Evolutionary conservation across 2,888 invertebrate genomes (phyloP).

Genomic region (Gonocerus acuteangulatus): DNA sequence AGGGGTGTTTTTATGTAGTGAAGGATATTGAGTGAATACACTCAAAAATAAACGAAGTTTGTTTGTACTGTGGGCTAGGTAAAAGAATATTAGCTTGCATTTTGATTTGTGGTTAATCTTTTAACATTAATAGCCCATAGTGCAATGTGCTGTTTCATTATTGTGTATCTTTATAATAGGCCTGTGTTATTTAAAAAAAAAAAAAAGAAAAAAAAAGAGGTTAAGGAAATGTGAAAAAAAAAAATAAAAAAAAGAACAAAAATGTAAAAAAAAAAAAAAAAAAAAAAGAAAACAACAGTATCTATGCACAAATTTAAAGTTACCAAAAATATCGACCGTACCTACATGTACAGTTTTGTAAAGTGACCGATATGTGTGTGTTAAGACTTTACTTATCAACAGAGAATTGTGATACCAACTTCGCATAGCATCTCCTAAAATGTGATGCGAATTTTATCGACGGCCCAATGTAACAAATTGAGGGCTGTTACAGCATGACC

Average conservation of each 20-base stretch:
- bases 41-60: constrained; percentile 21
- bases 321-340: constrained; percentile 32
- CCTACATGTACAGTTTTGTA: constrained; percentile 36
- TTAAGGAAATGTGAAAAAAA: constrained; percentile 21
- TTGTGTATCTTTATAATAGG: constrained; percentile 31
- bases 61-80: constrained; percentile 25
- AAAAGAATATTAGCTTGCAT: constrained; percentile 30
- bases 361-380: constrained; percentile 31
- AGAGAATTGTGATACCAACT: constrained; percentile 24
- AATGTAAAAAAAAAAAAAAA: constrained; percentile 5
- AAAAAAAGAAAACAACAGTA: constrained; percentile 28
- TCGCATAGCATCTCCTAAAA: constrained; percentile 21
- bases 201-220: constrained; percentile 11
- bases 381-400: constrained; percentile 19
- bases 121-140: constrained; percentile 30
- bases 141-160: constrained; percentile 31
- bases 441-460: constrained; percentile 15
- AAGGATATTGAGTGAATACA: constrained; percentile 10
- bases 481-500: constrained; percentile 21
- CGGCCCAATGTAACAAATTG: constrained; percentile 5
- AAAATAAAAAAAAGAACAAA: constrained; percentile 17
- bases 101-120: constrained; percentile 31
- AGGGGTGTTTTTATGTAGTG: constrained; percentile 20
- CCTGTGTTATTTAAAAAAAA: constrained; percentile 27
- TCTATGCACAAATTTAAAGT: constrained; percentile 35